Base-by-base conservation (phyloP, 2,888 invertebrate species). In the Netelia inedita region DNA sequence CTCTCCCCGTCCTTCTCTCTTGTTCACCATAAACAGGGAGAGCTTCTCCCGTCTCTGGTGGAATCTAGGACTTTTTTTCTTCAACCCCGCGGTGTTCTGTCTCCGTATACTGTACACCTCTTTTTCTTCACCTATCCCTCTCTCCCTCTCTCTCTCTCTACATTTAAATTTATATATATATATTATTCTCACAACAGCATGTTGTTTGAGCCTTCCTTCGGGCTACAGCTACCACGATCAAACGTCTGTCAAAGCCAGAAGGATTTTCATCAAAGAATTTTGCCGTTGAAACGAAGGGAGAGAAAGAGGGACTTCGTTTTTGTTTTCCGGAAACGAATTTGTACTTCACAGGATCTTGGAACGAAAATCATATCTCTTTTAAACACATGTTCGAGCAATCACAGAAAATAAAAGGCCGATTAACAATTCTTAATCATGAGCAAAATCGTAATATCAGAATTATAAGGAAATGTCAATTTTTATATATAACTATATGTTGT, bases 161-260 rank as follows among this genome's bases (percentile, higher is more conserved):
- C 35, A 69, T 53, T 43, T 46, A 28, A 5, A 28, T 28, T 5
- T 28, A 28, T 28, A 28, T 28, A 28, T 71, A 19, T 43, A 41
- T 50, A 21, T 59, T 43, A 78, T 74, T 11, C 59, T 41, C 57
- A 19, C 75, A 19, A 76, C 55, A 59, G 68, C 43, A 19, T 73
- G 66, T 21, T 65, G 73, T 73, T 73, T 63, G 53, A 69, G 43
- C 71, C 46, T 71, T 23, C 41, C 72, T 50, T 23, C 79, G 19
- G 79, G 74, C 74, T 71, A 81, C 71, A 63, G 43, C 43, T 43
- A 59, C 43, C 53, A 71, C 79, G 85, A 85, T 85, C 74, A 85
- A 85, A 85, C 79, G 82, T 82, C 73, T 75, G 85, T 82, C 82
- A 85, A 82, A 79, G 68, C 65, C 79, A 82, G 43, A 59, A 59